These are phyloP conservation scores for Sebastes trivittatus DNA, from an alignment of 2,797 vertebrate species.

Conservation along the genomic window DNA sequence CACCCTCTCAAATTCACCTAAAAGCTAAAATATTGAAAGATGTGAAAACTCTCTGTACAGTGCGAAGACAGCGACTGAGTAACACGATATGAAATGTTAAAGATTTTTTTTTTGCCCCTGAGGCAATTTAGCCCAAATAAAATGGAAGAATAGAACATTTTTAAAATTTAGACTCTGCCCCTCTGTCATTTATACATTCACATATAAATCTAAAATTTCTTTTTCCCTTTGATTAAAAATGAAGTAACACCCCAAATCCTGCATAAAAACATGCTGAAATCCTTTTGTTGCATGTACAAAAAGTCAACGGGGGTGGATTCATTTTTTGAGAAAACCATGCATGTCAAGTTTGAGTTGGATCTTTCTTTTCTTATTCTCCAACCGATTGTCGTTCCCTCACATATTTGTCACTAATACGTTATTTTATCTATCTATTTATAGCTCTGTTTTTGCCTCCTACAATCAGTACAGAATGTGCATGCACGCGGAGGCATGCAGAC, in stretches of 20 bases:
- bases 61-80: constrained; percentile 29
- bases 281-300: constrained; percentile 58
- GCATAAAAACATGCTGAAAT: constrained; percentile 55
- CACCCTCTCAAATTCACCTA: constrained; percentile 9
- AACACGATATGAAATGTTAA: constrained; percentile 46
- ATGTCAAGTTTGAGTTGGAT: constrained; percentile 12
- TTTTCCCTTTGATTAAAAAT: constrained; percentile 72
- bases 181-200: constrained; percentile 62
- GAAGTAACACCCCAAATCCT: constrained; percentile 35
- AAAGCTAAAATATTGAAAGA: constrained; percentile 39
- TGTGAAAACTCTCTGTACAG: neutral
- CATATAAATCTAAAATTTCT: constrained; percentile 53
- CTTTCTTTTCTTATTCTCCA: constrained; percentile 5
- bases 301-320: constrained; percentile 31
- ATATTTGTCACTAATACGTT: neutral
- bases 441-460: constrained; percentile 14
- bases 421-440: constrained; percentile 13
- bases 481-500: constrained; percentile 14
- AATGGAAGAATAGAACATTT: constrained; percentile 50
- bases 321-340: constrained; percentile 31
- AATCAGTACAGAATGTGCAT: constrained; percentile 13
- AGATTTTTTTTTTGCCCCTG: constrained; percentile 9
- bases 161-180: constrained; percentile 48
- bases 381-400: neutral
- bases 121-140: constrained; percentile 60